phyloP scores from a whole-genome alignment of 2,888 invertebrate genomes.

The Drosophila mettleri region DNA sequence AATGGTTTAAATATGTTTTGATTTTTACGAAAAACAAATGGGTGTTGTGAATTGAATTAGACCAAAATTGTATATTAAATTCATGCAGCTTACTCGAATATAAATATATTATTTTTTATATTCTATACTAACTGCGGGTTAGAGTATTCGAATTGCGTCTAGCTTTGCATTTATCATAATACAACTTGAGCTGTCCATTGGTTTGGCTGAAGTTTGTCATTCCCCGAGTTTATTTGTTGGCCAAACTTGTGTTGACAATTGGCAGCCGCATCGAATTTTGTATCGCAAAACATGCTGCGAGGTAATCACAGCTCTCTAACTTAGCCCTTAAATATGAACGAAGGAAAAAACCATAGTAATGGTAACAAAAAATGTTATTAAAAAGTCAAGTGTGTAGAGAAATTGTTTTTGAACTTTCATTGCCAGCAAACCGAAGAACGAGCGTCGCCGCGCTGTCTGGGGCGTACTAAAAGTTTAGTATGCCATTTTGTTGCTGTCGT shows the following conservation, averaged over 20 bases:
- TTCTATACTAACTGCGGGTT: not conserved
- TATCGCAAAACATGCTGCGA: slow-evolving; percentile 20
- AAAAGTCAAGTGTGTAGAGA: slow-evolving; percentile 36
- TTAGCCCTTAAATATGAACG: slow-evolving; percentile 6
- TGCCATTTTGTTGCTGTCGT: slow-evolving; percentile 27
- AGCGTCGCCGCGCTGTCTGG: not conserved
- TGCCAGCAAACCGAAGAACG: not conserved
- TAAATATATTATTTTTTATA: too few relatives aligned
- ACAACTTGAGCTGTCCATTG: slow-evolving; percentile 1
- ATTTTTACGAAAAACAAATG: too few relatives aligned
- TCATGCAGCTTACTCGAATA: too few relatives aligned
- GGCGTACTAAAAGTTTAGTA: slow-evolving; percentile 20
- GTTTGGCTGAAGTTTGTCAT: slow-evolving; percentile 11
- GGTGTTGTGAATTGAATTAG: too few relatives aligned
- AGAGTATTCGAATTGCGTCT: slow-evolving; percentile 20
- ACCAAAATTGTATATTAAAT: too few relatives aligned
- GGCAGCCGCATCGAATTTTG: slow-evolving; percentile 39
- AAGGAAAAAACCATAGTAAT: slow-evolving; percentile 2
- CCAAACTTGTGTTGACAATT: slow-evolving; percentile 54
- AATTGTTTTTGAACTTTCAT: slow-evolving; percentile 30
- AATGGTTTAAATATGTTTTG: too few relatives aligned
- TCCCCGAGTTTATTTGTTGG: slow-evolving; percentile 13
- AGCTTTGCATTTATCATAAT: not conserved
- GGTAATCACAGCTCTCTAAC: slow-evolving; percentile 17
- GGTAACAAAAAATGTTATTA: slow-evolving; percentile 45